Conservation (phyloP, 2,888 invertebrate species). For the Hypsopygia costalis region DNA sequence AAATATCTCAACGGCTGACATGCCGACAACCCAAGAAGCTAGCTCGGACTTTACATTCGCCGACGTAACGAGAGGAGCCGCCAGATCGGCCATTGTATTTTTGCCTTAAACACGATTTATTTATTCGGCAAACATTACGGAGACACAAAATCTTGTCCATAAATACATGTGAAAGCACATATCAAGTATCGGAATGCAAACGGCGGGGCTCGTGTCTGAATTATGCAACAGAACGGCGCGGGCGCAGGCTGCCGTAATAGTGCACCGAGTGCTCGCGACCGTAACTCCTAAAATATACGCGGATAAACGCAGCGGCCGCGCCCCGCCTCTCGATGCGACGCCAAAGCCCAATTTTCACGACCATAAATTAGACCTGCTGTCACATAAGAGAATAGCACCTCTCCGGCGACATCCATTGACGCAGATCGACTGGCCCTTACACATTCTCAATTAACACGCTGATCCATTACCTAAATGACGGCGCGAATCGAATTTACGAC, state of each 20-base stretch:
- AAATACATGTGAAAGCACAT: slow-evolving; percentile 80
- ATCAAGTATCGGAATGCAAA: slow-evolving; percentile 80
- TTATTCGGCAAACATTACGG: slow-evolving; percentile 79
- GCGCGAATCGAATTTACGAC: slow-evolving; percentile 54
- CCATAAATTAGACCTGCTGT: slow-evolving; percentile 14
- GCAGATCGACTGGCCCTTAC: slow-evolving; percentile 1
- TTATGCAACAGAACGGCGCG: slow-evolving; percentile 74
- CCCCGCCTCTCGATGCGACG: slow-evolving; percentile 34
- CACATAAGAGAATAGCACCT: slow-evolving; percentile 12
- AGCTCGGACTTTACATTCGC: slow-evolving; percentile 72
- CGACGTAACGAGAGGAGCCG: slow-evolving; percentile 77
- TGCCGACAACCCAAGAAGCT: slow-evolving; percentile 66
- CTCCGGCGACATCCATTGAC: slow-evolving; percentile 18
- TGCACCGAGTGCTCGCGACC: slow-evolving; percentile 52
- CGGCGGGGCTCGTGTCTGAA: slow-evolving; percentile 74
- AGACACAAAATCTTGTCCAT: slow-evolving; percentile 80
- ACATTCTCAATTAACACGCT: slow-evolving; percentile 31
- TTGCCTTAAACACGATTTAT: slow-evolving; percentile 76
- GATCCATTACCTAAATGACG: slow-evolving; percentile 57
- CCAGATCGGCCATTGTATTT: slow-evolving; percentile 75
- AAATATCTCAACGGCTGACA: slow-evolving; percentile 71
- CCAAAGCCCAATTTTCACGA: slow-evolving; percentile 33
- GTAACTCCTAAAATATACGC: slow-evolving; percentile 68
- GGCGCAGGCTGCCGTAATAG: slow-evolving; percentile 65
- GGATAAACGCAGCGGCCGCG: slow-evolving; percentile 30